Base-by-base conservation (phyloP, 2,888 invertebrate genomes). In the Meteorus colon region DNA sequence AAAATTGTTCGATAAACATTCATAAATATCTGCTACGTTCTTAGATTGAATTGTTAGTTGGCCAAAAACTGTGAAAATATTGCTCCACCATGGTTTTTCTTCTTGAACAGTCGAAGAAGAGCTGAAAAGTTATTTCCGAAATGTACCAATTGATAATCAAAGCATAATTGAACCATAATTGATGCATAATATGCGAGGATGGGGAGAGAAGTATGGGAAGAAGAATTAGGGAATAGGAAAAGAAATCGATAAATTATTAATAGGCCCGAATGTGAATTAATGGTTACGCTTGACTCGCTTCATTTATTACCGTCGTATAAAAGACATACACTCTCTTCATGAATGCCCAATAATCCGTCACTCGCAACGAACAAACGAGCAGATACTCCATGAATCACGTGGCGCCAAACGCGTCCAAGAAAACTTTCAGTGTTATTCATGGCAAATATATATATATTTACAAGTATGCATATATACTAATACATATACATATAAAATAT, bases 291-390 rank as follows among this genome's bases (percentile, higher is more conserved):
- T 66, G 45, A 31, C 70, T 59, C 16, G 66, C 29, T 75, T 45
- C 75, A 75, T 75, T 75, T 75, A 66, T 75, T 71, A 71, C 63
- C 71, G 51, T 55, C 41, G 19, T 55, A 55, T 19, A 55, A 6
- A 71, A 75, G 70, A 75, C 71, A 71, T 70, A 75, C 71, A 51
- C 74, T 66, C 74, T 66, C 69, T 59, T 77, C 77, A 81, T 73
- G 77, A 71, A 81, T 81, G 75, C 77, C 78, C 78, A 77, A 79
- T 79, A 75, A 81, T 81, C 75, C 78, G 79, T 81, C 81, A 81
- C 73, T 75, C 71, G 16, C 55, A 24, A 29, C 45, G 41, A 71
- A 59, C 71, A 66, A 75, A 75, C 71, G 66, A 75, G 70, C 71
- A 37, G 31, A 48, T 62, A 62, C 74, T 74, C 69, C 62, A 75